Conservation (phyloP, 2,888 invertebrate genomes). For the Sphecodes monilicornis region DNA sequence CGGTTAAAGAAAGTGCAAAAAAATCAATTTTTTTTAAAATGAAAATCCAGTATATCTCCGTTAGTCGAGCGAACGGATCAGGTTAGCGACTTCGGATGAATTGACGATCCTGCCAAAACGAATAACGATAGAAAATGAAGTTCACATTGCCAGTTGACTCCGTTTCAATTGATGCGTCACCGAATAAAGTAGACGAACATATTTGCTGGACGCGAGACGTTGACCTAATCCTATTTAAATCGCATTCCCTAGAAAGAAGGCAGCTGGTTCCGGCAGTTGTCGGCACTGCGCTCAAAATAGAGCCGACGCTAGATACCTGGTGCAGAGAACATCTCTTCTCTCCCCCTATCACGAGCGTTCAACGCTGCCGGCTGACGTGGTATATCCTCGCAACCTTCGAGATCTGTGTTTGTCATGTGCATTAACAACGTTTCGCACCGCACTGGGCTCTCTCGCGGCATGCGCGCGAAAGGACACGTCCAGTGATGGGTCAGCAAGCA, state of each 20-base stretch:
- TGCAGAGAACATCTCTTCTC: constrained; percentile 26
- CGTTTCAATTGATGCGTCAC: constrained; percentile 31
- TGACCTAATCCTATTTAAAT: constrained; percentile 33
- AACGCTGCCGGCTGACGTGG: constrained; percentile 25
- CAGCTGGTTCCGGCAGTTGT: constrained; percentile 36
- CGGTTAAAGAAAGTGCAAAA: not conserved
- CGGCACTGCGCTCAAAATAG: constrained; percentile 25
- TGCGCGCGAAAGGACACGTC: constrained; percentile 27
- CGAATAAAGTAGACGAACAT: constrained; percentile 18
- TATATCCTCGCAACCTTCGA: constrained; percentile 38
- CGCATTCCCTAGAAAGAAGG: constrained; percentile 19
- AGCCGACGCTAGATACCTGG: constrained; percentile 18
- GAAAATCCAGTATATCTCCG: not conserved
- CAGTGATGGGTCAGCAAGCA: constrained; percentile 2
- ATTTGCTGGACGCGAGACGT: constrained; percentile 20
- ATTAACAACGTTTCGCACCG: constrained; percentile 39
- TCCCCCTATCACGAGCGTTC: constrained; percentile 14
- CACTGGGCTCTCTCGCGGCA: not conserved
- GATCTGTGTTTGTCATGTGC: constrained; percentile 50
- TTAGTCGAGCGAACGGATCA: not conserved
- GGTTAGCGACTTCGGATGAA: not conserved
- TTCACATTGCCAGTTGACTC: constrained; percentile 10
- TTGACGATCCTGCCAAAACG: not conserved
- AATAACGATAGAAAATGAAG: constrained; percentile 1
- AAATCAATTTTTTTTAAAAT: not conserved